These are phyloP conservation scores for Cryptocheilus praepositus DNA, from an alignment of 2,888 invertebrate genomes.

Conservation along the genomic window DNA sequence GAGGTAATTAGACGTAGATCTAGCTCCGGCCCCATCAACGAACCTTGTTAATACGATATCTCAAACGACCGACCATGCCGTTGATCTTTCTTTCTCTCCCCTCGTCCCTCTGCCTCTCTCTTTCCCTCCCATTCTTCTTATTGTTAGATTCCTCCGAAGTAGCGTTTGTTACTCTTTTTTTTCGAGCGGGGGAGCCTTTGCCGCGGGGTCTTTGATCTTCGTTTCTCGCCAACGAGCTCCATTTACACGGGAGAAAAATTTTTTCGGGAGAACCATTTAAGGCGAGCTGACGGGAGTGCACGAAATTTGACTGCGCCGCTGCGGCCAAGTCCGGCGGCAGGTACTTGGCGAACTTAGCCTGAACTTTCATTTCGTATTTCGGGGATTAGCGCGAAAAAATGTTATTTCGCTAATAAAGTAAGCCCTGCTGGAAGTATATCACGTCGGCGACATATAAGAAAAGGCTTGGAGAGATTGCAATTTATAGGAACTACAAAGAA, in stretches of 20 bases:
- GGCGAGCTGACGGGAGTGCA: constrained; percentile 50
- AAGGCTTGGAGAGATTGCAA: no score
- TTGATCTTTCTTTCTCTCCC: constrained; percentile 18
- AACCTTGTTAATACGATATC: constrained; percentile 57
- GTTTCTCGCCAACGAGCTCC: constrained; percentile 50
- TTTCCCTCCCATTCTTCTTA: constrained; percentile 2
- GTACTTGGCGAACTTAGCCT: no score
- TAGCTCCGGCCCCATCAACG: constrained; percentile 56
- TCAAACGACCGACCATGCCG: constrained; percentile 2
- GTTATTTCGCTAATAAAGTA: no score
- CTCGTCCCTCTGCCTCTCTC: neutral
- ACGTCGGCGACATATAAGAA: no score
- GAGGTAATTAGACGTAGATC: constrained; percentile 64
- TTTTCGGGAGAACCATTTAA: constrained; percentile 32
- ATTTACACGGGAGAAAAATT: constrained; percentile 55
- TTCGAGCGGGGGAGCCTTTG: constrained; percentile 22
- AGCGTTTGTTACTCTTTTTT: constrained; percentile 9
- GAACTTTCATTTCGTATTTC: no score
- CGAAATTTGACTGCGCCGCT: constrained; percentile 23
- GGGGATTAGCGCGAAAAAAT: no score
- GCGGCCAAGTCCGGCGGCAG: no score
- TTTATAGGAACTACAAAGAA: no score
- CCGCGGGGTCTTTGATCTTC: constrained; percentile 57
- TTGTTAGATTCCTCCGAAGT: constrained; percentile 19
- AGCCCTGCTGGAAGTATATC: no score